Conservation (phyloP, 2,797 vertebrate genomes). For the Acanthis flammea region DNA sequence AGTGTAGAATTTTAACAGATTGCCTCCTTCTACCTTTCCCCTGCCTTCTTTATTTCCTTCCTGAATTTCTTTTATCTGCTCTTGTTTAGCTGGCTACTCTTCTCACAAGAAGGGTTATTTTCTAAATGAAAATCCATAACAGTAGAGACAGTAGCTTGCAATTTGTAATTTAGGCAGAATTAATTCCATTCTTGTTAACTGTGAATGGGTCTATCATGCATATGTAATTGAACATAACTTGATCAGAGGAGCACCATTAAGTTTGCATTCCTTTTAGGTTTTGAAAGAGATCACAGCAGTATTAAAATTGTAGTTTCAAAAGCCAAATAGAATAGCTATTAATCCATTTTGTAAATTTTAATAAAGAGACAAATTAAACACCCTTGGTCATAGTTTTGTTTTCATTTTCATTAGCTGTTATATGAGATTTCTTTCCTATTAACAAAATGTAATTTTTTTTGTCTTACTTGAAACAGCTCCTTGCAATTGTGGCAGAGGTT, state of each 20-base stretch:
- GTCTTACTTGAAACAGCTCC: not conserved
- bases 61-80: not conserved
- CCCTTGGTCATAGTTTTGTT: not conserved
- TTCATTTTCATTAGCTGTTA: not conserved
- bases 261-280: not conserved
- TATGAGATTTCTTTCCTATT: not conserved
- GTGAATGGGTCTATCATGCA: not conserved
- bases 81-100: not conserved
- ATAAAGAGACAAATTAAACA: not conserved
- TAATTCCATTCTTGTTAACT: not conserved
- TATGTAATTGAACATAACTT: not conserved
- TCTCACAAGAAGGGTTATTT: not conserved
- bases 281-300: conserved; percentile 8
- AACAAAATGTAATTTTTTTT: not conserved
- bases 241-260: not conserved
- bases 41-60: fast-evolving
- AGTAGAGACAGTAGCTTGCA: not conserved
- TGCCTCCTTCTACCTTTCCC: not conserved
- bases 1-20: not conserved
- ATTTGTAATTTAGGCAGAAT: not conserved
- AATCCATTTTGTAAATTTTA: not conserved
- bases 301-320: not conserved
- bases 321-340: not conserved
- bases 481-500: not conserved
- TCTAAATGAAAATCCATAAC: not conserved